These are phyloP conservation scores for Drosophila niveifrons DNA, from an alignment of 2,888 invertebrate genomes.

Conservation along the genomic window DNA sequence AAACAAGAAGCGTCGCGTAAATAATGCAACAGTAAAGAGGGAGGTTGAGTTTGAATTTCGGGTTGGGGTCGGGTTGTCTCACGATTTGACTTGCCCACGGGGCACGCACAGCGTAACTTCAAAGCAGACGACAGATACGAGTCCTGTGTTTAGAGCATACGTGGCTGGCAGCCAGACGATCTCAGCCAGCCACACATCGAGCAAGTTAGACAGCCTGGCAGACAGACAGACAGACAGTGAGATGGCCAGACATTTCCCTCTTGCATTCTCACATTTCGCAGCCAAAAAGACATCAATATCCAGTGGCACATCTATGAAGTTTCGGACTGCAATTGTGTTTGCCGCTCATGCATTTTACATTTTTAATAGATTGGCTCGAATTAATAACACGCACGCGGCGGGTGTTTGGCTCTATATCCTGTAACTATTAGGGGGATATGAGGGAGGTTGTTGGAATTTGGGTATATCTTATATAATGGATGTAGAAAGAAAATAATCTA, in stretches of 20 bases:
- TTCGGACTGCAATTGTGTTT: slow-evolving; percentile 65
- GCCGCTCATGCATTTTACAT: slow-evolving; percentile 77
- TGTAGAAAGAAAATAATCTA: too few relatives aligned
- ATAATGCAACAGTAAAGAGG: slow-evolving; percentile 72
- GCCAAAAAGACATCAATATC: not conserved
- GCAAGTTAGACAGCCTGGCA: slow-evolving; percentile 10
- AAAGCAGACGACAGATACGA: slow-evolving; percentile 54
- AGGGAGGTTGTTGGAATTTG: too few relatives aligned
- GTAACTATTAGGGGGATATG: not conserved
- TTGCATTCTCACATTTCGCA: slow-evolving; percentile 42
- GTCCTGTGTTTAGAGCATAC: slow-evolving; percentile 45
- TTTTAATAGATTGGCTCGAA: slow-evolving; percentile 82
- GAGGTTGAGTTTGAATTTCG: not conserved
- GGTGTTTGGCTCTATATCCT: slow-evolving; percentile 25
- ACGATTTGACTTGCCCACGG: slow-evolving; percentile 64
- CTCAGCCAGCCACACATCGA: slow-evolving; percentile 18
- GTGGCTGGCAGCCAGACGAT: slow-evolving; percentile 38
- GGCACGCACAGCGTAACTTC: slow-evolving; percentile 71
- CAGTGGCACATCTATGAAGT: slow-evolving; percentile 17
- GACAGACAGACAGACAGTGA: slow-evolving; percentile 11
- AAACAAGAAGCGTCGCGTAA: slow-evolving; percentile 78
- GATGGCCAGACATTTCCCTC: slow-evolving; percentile 44
- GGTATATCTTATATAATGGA: too few relatives aligned
- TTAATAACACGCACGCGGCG: slow-evolving; percentile 75
- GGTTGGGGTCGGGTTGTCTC: slow-evolving; percentile 37